phyloP scores from a whole-genome alignment of 2,888 invertebrate genomes.

The Stenodema calcarata region DNA sequence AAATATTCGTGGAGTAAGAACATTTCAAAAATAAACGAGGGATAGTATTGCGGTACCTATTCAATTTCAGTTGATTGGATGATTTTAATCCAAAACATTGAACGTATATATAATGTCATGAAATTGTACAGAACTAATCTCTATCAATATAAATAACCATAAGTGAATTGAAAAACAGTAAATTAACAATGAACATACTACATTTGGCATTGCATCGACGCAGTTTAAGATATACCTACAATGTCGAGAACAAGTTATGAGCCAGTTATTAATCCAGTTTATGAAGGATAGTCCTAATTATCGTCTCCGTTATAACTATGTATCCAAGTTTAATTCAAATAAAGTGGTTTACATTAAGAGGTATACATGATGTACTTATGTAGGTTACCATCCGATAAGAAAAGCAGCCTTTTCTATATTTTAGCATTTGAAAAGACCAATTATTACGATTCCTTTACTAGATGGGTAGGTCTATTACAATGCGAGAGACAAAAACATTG shows the following conservation, averaged over 20 bases:
- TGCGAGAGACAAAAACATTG: neutral
- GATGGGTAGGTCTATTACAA: neutral
- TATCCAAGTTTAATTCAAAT: neutral
- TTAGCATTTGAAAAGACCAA: constrained; percentile 43
- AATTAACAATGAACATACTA: neutral
- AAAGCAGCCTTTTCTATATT: constrained; percentile 37
- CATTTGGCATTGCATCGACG: neutral
- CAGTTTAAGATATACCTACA: neutral
- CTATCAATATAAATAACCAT: neutral
- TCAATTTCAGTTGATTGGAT: neutral
- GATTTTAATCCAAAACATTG: neutral
- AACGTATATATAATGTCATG: neutral
- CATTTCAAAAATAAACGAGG: neutral
- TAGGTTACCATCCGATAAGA: constrained; percentile 4
- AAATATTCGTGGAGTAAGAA: neutral
- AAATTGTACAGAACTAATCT: neutral
- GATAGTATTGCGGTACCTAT: neutral
- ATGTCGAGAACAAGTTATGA: neutral
- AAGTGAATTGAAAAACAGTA: neutral
- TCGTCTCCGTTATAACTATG: neutral
- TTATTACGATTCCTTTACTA: constrained; percentile 22
- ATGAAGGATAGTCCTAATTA: neutral
- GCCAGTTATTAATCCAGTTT: neutral
- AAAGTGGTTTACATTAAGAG: neutral
- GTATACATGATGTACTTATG: neutral